These are phyloP conservation scores for Forbesichthys agassizii DNA, from an alignment of 2,113 vertebrate species.

Conservation along the genomic window DNA sequence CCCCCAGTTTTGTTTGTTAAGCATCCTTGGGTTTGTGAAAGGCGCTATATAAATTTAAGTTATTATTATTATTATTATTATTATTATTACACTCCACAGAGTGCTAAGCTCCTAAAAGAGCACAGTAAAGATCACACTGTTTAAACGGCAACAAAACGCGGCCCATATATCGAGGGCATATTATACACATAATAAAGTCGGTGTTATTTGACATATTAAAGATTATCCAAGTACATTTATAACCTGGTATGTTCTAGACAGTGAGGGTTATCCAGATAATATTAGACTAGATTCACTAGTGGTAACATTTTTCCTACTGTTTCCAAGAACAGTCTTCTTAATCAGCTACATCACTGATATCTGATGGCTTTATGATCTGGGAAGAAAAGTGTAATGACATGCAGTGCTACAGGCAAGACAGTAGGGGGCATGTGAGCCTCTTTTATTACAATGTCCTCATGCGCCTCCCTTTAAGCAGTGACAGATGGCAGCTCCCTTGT, in stretches of 20 bases:
- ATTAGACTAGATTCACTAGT: too few relatives aligned
- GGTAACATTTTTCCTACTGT: too few relatives aligned
- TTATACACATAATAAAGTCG: too few relatives aligned
- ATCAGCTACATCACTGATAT: conserved; percentile 6
- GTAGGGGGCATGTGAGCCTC: conserved; percentile 58
- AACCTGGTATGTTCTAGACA: too few relatives aligned
- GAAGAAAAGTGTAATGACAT: conserved; percentile 8
- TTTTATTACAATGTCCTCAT: conserved; percentile 31
- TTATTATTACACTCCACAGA: conserved; percentile 32
- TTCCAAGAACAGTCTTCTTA: too few relatives aligned
- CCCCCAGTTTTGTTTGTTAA: too few relatives aligned
- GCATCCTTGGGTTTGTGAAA: too few relatives aligned
- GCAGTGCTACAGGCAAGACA: conserved; percentile 45
- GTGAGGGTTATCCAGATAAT: too few relatives aligned
- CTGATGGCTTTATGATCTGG: background rate
- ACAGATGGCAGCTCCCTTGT: conserved; percentile 61
- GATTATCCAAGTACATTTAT: too few relatives aligned
- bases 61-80: too few relatives aligned
- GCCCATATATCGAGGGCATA: background rate
- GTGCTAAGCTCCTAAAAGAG: conserved; percentile 50
- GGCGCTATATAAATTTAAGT: too few relatives aligned
- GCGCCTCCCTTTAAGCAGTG: conserved; percentile 50
- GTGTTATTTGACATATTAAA: too few relatives aligned
- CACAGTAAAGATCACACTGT: conserved; percentile 38
- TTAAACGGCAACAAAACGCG: background rate